These are phyloP conservation scores for Microplitis manilae DNA, from an alignment of 2,888 invertebrate genomes.

Conservation along the genomic window DNA sequence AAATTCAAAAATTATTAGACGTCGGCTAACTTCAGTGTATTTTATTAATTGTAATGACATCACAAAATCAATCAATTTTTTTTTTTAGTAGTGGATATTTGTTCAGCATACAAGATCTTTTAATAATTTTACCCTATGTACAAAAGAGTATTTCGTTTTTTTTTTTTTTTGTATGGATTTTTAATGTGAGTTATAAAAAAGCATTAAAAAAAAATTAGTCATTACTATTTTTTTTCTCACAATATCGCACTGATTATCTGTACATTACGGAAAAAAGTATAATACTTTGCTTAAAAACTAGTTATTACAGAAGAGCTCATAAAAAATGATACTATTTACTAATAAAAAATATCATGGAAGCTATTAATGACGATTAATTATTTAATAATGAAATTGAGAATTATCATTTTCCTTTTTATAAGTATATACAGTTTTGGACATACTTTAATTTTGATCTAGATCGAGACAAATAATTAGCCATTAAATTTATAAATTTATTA, in stretches of 20 bases:
- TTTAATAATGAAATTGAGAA: not conserved
- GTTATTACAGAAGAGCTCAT: constrained; percentile 3
- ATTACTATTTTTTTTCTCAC: not conserved
- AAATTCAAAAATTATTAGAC: not conserved
- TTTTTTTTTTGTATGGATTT: not conserved
- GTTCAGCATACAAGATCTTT: not conserved
- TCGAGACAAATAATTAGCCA: not conserved
- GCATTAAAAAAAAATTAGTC: not conserved
- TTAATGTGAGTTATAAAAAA: constrained; percentile 7
- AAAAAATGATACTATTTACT: constrained; percentile 3
- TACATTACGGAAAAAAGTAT: constrained; percentile 11
- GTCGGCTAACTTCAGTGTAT: no score
- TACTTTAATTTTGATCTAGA: not conserved
- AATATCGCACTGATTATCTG: constrained; percentile 6
- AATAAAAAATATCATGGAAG: constrained; percentile 19
- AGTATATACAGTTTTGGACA: not conserved
- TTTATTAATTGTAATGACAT: not conserved
- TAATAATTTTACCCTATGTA: not conserved
- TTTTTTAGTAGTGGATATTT: constrained; percentile 13
- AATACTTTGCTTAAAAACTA: constrained; percentile 18
- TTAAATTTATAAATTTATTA: not conserved
- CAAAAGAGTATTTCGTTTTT: constrained; percentile 6
- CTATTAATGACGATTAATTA: constrained; percentile 9
- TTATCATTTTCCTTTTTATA: constrained; percentile 5
- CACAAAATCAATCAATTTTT: not conserved